These are phyloP conservation scores for Apistogramma diplotaenia DNA, from an alignment of 2,113 vertebrate genomes.

Conservation along the genomic window DNA sequence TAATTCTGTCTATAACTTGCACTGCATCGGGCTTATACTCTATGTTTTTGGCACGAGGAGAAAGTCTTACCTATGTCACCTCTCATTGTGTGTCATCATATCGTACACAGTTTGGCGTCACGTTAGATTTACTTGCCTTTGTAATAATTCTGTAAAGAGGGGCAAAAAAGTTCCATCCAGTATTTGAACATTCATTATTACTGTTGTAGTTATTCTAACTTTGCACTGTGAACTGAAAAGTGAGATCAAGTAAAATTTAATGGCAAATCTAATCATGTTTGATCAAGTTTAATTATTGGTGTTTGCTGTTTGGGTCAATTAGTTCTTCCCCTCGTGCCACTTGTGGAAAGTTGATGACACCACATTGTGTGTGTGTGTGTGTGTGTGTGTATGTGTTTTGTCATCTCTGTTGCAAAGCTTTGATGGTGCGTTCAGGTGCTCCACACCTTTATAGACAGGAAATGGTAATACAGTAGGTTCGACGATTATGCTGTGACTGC, in stretches of 20 bases:
- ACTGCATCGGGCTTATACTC: not conserved
- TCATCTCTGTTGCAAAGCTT: not conserved
- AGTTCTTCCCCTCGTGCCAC: not conserved
- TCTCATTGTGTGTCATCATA: constrained; percentile 40
- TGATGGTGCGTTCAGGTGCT: constrained; percentile 24
- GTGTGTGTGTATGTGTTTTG: not conserved
- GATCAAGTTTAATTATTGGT: not conserved
- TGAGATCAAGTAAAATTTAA: not conserved
- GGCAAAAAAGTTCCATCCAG: not conserved
- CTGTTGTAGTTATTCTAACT: not conserved
- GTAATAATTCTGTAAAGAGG: not conserved
- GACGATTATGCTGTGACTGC: not conserved
- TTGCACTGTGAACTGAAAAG: not conserved
- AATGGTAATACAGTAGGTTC: not conserved
- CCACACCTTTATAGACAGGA: not conserved
- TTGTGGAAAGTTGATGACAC: not conserved
- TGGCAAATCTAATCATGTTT: not conserved
- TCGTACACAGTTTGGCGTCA: constrained; percentile 13
- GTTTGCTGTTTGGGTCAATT: not conserved
- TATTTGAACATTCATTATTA: not conserved
- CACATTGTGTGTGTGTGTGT: not conserved
- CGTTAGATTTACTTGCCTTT: constrained; percentile 6
- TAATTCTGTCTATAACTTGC: not conserved
- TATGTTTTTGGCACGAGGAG: constrained; percentile 11
- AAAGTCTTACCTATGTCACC: constrained; percentile 12